A percentile compares a stretch with the other conserved stretches of the same genome.
Evolutionary conservation across 1,140 invertebrate genomes (phyloP).

Genomic region (Zophobas atratus): DNA sequence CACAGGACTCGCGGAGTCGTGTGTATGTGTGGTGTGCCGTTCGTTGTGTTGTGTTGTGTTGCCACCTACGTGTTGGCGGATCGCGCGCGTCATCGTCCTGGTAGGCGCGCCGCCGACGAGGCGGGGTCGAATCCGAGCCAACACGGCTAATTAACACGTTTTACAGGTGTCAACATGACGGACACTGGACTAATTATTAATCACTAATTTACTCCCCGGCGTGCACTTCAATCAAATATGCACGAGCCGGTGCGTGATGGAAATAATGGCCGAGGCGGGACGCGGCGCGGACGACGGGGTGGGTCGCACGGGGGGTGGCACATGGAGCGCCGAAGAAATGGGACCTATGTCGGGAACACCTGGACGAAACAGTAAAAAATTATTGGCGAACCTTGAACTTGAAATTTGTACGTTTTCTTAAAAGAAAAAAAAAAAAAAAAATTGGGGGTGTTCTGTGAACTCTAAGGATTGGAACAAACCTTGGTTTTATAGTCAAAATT

Average conservation of each 20-base stretch:
- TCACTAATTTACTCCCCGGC: slow-evolving; percentile 48
- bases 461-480: too few species aligned
- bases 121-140: slow-evolving; percentile 39
- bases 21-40: too few species aligned
- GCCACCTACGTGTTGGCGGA: slow-evolving; percentile 46
- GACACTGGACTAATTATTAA: slow-evolving; percentile 53
- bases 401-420: too few species aligned
- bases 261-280: slow-evolving; percentile 19
- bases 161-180: slow-evolving; percentile 55
- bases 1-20: slow-evolving; percentile 8
- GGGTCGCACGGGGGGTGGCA: too few species aligned
- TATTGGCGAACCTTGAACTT: too few species aligned
- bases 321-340: too few species aligned
- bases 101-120: slow-evolving; percentile 43
- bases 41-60: neutral
- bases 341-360: too few species aligned
- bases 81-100: slow-evolving; percentile 42
- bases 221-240: slow-evolving; percentile 48
- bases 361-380: too few species aligned
- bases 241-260: slow-evolving; percentile 26
- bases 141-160: slow-evolving; percentile 52
- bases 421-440: too few species aligned
- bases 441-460: too few species aligned
- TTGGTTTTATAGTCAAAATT: too few species aligned
- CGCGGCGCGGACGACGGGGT: neutral